Percentiles rank a stretch among this genome's conserved stretches.
Conservation (phyloP, 2,113 vertebrate genomes). For the Brevimyrus niger region DNA sequence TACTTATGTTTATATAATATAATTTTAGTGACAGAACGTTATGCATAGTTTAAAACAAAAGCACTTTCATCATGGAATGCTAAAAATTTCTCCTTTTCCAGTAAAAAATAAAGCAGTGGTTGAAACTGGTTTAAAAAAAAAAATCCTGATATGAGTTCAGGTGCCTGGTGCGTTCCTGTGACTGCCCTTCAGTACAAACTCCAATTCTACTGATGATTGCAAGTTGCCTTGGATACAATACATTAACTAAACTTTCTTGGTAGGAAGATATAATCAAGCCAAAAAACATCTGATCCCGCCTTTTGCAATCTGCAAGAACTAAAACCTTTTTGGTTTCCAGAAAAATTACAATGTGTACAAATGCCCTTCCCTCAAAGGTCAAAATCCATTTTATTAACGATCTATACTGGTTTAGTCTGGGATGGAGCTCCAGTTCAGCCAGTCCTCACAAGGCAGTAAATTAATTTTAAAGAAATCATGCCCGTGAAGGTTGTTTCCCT, state of each 20-base stretch:
- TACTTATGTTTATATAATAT: neutral
- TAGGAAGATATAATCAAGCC: neutral
- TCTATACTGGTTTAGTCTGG: neutral
- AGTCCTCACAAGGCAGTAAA: neutral
- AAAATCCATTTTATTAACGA: conserved; percentile 47
- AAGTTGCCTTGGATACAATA: neutral
- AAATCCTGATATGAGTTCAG: neutral
- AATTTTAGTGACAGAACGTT: neutral
- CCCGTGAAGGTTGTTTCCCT: neutral
- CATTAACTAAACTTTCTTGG: neutral
- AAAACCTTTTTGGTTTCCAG: conserved; percentile 10
- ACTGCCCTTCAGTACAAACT: neutral
- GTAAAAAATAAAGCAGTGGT: neutral
- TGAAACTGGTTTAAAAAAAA: neutral
- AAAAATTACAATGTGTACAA: conserved; percentile 27
- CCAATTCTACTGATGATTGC: neutral
- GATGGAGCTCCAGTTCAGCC: neutral
- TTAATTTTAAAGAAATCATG: neutral
- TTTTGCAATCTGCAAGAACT: neutral
- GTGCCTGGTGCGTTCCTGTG: neutral
- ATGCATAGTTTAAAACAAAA: neutral
- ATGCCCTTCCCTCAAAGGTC: conserved; percentile 32
- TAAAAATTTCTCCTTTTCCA: neutral
- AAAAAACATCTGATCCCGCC: neutral
- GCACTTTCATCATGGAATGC: neutral